Evolutionary conservation across 2,113 vertebrate genomes (phyloP).

Genomic region (Propithecus coquereli): DNA sequence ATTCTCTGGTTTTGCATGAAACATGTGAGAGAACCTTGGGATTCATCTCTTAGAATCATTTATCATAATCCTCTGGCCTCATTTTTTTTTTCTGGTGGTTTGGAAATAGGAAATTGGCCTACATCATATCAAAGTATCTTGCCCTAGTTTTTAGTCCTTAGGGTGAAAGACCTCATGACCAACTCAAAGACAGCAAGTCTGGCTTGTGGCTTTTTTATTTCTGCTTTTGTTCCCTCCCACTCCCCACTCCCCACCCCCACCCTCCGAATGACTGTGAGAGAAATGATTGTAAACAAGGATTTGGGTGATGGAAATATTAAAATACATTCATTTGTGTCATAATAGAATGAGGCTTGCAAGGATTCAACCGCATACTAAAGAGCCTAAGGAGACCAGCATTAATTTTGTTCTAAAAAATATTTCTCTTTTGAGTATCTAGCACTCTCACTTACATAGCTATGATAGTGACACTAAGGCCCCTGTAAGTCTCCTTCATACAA

Average conservation of each 20-base stretch:
- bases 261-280: neutral
- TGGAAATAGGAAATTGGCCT: slow-evolving; percentile 28
- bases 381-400: neutral
- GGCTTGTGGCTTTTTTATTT: neutral
- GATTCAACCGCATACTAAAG: neutral
- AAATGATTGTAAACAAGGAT: neutral
- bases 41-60: neutral
- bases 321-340: neutral
- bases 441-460: neutral
- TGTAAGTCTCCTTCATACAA: neutral
- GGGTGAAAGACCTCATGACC: neutral
- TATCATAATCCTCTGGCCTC: slow-evolving; percentile 29
- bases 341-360: neutral
- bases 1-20: slow-evolving; percentile 28
- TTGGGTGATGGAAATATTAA: neutral
- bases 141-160: slow-evolving; percentile 27
- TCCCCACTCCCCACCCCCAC: too few species aligned
- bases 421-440: neutral
- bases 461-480: neutral
- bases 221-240: neutral
- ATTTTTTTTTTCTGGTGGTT: neutral
- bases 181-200: slow-evolving; percentile 13
- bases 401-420: neutral
- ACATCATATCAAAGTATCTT: neutral
- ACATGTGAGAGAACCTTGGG: neutral